Evolutionary conservation across 2,113 vertebrate genomes (phyloP), one percentile per base, ranked within the genome.

Genomic region (Phrynosoma blainvillii): DNA sequence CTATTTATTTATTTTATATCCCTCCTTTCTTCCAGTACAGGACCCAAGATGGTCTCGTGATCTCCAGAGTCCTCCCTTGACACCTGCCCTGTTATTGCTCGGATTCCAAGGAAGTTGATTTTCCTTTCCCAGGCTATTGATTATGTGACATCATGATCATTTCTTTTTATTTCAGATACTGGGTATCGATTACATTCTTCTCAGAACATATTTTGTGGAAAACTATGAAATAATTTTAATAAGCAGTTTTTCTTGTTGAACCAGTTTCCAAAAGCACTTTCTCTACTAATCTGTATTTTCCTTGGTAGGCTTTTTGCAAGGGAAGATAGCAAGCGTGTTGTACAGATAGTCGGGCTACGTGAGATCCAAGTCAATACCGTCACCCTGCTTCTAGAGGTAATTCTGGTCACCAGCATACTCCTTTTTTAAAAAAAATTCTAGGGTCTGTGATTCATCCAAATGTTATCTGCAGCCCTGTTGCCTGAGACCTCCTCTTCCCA

Each of bases 321-420:
- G 93, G 98, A 99, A 94, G 98, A 99, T 40, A 96, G 97, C 85
- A 97, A 98, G 68, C 97, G 96, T 0, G 85, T 98, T 0, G 98
- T 99, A 47, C 98, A 98, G 85, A 98, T 99, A 89, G 97, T 97
- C 42, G 98, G 98, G 18, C 94, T 99, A 71, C 95, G 66, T 59
- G 96, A 98, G 75, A 92, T 98, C 84, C 96, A 95, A 85, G 98
- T 98, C 94, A 96, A 97, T 70, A 97, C 97, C 2, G 97, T 98
- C 84, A 93, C 95, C 66, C 93, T 97, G 0, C 96, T 99, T n/a
- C 93, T 99, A 79, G 96, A 99, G 98, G 98, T 98, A 96, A 93
- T 42, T 66, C 83, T 89, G 9, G 47, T 59, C 74, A 1, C 2
- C 18, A 81, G 32, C 76, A 82, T 3, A 0, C 18, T 79, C 0